Percentiles rank a stretch among this genome's conserved stretches.
Evolutionary conservation across 2,113 vertebrate species (phyloP).

Genomic region (Otocyon megalotis): DNA sequence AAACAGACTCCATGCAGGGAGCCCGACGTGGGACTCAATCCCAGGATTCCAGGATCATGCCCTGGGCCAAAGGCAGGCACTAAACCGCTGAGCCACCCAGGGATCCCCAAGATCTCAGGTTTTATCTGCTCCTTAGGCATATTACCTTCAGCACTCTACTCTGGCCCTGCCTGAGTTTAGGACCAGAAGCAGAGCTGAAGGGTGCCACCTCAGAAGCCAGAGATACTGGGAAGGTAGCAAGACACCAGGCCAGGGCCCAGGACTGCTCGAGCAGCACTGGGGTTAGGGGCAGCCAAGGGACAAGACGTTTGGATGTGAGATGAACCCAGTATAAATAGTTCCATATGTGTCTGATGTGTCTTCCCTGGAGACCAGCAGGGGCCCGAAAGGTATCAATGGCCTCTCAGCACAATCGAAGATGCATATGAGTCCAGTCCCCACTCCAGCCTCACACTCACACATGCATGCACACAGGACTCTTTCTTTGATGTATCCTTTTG

Average conservation of each 20-base stretch:
- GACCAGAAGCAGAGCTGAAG: not conserved
- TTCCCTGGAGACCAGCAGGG: not conserved
- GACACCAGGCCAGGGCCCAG: not conserved
- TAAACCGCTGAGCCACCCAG: no score
- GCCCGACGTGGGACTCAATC: no score
- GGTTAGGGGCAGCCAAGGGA: slow-evolving; percentile 32
- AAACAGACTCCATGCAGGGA: no score
- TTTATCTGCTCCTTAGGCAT: not conserved
- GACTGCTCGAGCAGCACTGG: slow-evolving; percentile 28
- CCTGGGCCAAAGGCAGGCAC: no score
- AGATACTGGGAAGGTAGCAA: not conserved
- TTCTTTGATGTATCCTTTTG: not conserved
- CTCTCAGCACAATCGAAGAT: not conserved
- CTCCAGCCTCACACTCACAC: not conserved
- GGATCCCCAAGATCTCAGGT: not conserved
- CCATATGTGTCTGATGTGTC: not conserved
- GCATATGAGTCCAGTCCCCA: not conserved
- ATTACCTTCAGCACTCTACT: not conserved
- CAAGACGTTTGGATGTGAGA: slow-evolving; percentile 60
- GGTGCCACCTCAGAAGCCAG: not conserved
- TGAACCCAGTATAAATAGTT: slow-evolving; percentile 22
- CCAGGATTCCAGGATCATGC: no score
- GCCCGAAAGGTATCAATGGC: not conserved
- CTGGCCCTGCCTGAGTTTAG: not conserved
- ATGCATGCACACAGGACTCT: not conserved